Percentiles rank a stretch among this genome's conserved stretches.
phyloP scores from a whole-genome alignment of 2,113 vertebrate genomes.

The Australoheros scitulus region DNA sequence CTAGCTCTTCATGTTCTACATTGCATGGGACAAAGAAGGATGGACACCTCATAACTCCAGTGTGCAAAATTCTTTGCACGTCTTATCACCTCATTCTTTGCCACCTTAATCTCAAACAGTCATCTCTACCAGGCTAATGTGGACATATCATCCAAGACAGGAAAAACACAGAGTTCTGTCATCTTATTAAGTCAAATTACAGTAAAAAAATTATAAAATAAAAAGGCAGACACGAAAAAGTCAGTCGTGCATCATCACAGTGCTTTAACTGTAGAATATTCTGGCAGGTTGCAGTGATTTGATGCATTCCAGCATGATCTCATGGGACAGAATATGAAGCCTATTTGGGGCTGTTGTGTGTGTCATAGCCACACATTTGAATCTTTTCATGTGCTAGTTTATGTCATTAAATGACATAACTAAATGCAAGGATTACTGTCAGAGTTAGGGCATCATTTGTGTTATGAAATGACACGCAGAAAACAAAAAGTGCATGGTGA shows the following conservation, averaged over 20 bases:
- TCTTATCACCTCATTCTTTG: background rate
- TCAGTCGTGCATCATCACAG: background rate
- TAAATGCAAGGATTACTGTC: background rate
- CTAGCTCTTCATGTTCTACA: background rate
- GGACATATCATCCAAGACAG: background rate
- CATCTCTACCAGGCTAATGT: background rate
- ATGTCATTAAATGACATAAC: background rate
- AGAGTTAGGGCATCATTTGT: background rate
- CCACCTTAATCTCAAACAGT: background rate
- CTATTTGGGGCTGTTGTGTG: background rate
- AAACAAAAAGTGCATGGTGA: background rate
- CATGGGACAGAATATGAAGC: background rate
- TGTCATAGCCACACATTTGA: background rate
- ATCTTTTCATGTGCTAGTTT: background rate
- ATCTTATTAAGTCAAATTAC: background rate
- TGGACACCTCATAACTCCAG: background rate
- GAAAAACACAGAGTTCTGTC: too few species aligned
- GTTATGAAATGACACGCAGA: background rate
- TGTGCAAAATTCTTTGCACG: background rate
- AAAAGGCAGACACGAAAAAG: too few species aligned
- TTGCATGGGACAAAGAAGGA: background rate
- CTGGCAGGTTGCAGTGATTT: background rate
- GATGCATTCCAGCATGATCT: too few species aligned
- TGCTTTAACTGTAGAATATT: background rate
- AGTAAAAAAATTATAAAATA: background rate